A percentile compares a stretch with the other conserved stretches of the same genome.
Evolutionary conservation across 2,113 vertebrate genomes (phyloP).

Genomic region (Carettochelys insculpta): DNA sequence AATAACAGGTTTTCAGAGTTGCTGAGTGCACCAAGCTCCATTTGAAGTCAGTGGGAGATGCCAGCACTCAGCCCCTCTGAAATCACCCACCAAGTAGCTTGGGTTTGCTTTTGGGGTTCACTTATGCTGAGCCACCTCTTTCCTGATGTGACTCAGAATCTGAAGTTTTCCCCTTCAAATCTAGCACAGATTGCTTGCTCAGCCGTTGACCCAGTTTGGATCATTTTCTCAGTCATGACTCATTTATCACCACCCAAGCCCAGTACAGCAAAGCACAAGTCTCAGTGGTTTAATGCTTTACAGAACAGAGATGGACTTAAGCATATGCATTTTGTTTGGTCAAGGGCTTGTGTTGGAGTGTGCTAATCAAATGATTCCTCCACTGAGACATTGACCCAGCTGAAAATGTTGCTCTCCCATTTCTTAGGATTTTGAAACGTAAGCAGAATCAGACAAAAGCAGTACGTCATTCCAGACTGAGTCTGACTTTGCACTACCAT

Average conservation of each 20-base stretch:
- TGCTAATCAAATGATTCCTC: neutral
- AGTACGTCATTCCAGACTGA: conserved; percentile 9
- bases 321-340: neutral
- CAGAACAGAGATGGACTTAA: neutral
- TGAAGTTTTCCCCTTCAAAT: neutral
- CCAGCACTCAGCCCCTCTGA: neutral
- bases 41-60: neutral
- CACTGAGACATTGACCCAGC: neutral
- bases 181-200: neutral
- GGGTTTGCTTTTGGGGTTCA: neutral
- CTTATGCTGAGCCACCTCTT: neutral
- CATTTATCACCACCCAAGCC: conserved; percentile 53
- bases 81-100: neutral
- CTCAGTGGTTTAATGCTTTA: neutral
- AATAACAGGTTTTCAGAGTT: neutral
- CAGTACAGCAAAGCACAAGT: conserved; percentile 49
- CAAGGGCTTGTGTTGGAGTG: neutral
- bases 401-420: neutral
- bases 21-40: neutral
- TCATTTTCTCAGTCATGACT: conserved; percentile 43
- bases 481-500: conserved; percentile 6
- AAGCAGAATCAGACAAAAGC: conserved; percentile 32
- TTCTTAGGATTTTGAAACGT: neutral
- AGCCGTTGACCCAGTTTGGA: conserved; percentile 39
- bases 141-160: neutral